Base-by-base conservation (phyloP, 2,888 invertebrate genomes). In the Diachrysia chrysitis region DNA sequence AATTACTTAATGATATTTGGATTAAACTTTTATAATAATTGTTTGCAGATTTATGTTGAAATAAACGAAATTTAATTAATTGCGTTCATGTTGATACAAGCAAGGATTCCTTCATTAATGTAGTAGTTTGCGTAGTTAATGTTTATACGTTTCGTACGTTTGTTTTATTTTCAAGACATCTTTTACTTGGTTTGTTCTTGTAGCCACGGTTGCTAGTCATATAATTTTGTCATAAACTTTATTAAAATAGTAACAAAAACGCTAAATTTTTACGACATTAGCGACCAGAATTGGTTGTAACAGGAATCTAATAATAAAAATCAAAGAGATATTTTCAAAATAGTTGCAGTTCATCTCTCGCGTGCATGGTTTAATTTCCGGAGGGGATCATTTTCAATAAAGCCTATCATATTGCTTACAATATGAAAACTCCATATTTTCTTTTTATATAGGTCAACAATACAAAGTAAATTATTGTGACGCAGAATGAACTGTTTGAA, bases 341-440 rank as follows among this genome's bases (percentile, higher is more conserved):
- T 75, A 74, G 78, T 81, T 73, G 78, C 81, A 75, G 80, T 79
- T 82, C 81, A 82, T 83, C 79, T 82, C 74, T 73, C 78, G 77
- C 83, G 75, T 85, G 83, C 81, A 79, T 82, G 83, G 84, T 84
- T 87, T 86, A 87, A 88, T 89, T 88, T 89, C 87, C 88, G 86
- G 83, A 66, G 69, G 67, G 76, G 78, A 80, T 85, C 84, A 82
- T 83, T 82, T 81, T 74, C 83, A 76, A 83, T 84, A 84, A 84
- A 81, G 78, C 81, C 80, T 61, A 56, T 69, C 10, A 58, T 73
- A 63, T 67, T 63, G 63, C 58, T 69, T 62, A 64, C 63, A 51
- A 68, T 76, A 12, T 60, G 29, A 66, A 66, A 63, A 67, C 66
- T 65, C 25, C 42, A n/a, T 56, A 46, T 42, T 69, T 51, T n/a